These are phyloP conservation scores for Pseudocheirus occidentalis DNA, from an alignment of 2,797 vertebrate species.

Conservation along the genomic window DNA sequence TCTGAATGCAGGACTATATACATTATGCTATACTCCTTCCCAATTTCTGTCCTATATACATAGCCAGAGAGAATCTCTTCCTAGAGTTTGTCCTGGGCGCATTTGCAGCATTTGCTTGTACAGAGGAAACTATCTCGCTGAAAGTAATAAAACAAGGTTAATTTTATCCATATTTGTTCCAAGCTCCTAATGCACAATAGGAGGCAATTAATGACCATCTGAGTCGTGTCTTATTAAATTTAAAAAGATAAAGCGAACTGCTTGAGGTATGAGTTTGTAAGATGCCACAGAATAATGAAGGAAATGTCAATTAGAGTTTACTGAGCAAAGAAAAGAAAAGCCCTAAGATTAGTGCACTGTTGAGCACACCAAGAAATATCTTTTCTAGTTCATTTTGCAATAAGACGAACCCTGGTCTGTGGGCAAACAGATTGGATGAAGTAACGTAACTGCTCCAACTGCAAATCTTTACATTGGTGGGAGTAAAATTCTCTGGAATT, in stretches of 20 bases:
- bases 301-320: slow-evolving; percentile 73
- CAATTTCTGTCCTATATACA: neutral
- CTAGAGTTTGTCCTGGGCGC: neutral
- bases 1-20: neutral
- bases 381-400: neutral
- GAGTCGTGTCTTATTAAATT: slow-evolving; percentile 77
- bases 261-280: slow-evolving; percentile 62
- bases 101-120: neutral
- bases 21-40: neutral
- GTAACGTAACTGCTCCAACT: neutral
- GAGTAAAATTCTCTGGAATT: neutral
- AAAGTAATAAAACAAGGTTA: slow-evolving; percentile 67
- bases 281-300: slow-evolving; percentile 68
- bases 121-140: slow-evolving; percentile 18
- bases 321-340: slow-evolving; percentile 53
- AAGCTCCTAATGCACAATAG: slow-evolving; percentile 56
- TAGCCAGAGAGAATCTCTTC: neutral
- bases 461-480: neutral
- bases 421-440: slow-evolving; percentile 7
- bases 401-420: neutral
- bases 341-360: neutral
- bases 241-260: slow-evolving; percentile 74
- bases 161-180: slow-evolving; percentile 75
- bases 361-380: neutral
- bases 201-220: slow-evolving; percentile 71